A percentile compares a stretch with the other conserved stretches of the same genome.
These are phyloP conservation scores for Myiothlypis coronata DNA, from an alignment of 2,797 vertebrate genomes.

Conservation along the genomic window DNA sequence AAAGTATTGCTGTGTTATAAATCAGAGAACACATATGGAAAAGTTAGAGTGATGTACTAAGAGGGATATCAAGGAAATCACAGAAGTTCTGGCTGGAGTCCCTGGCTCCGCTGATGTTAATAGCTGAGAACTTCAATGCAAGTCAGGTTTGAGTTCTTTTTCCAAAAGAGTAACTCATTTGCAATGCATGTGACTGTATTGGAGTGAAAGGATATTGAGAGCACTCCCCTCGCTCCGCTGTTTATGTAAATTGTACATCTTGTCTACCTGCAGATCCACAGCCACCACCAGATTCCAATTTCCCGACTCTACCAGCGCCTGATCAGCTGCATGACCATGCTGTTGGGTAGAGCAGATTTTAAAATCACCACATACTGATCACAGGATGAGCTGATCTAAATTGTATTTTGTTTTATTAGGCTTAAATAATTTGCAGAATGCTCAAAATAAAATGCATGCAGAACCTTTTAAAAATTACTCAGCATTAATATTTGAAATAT, in stretches of 20 bases:
- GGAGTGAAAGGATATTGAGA: constrained; percentile 16
- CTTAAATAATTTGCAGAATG: constrained; percentile 37
- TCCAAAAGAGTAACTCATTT: constrained; percentile 43
- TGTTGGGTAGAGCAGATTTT: neutral
- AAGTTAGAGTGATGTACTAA: neutral
- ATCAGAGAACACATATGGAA: constrained; percentile 51
- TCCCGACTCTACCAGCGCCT: neutral
- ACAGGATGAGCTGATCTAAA: neutral
- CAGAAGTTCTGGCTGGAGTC: constrained; percentile 49
- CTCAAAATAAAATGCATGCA: constrained; percentile 16
- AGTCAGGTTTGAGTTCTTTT: constrained; percentile 48
- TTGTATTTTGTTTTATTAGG: neutral
- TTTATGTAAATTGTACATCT: neutral
- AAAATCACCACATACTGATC: neutral
- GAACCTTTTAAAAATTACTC: constrained; percentile 54
- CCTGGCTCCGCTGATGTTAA: neutral
- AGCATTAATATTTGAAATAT: constrained; percentile 55
- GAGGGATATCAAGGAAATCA: constrained; percentile 55
- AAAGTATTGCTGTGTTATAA: constrained; percentile 23
- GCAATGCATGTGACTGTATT: neutral
- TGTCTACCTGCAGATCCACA: neutral
- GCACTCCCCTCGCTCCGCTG: neutral
- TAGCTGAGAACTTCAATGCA: constrained; percentile 7
- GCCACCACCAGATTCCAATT: neutral
- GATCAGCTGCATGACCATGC: neutral